A percentile compares a stretch with the other conserved stretches of the same genome.
Conservation (phyloP, 2,797 vertebrate species). For the Anniella stebbinsi region DNA sequence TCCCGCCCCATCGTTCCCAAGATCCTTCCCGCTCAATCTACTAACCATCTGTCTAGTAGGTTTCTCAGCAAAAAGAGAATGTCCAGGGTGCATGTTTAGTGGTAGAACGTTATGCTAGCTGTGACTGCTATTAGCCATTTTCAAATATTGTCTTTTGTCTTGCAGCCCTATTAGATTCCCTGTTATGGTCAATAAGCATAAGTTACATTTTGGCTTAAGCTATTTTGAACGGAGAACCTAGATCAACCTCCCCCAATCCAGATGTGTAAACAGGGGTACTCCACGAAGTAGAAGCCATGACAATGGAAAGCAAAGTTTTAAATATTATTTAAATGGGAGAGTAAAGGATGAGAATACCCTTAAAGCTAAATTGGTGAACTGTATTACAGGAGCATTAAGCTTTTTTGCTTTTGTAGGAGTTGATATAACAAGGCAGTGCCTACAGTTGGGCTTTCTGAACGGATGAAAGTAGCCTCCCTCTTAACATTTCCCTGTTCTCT, state of each 20-base stretch:
- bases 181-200: not conserved
- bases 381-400: not conserved
- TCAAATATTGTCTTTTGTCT: not conserved
- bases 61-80: conserved; percentile 21
- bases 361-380: not conserved
- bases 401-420: not conserved
- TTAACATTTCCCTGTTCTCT: conserved; percentile 12
- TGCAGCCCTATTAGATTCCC: too few relatives aligned
- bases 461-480: not conserved
- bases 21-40: conserved; percentile 80
- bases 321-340: not conserved
- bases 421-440: not conserved
- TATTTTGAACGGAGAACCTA: not conserved
- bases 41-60: conserved; percentile 91
- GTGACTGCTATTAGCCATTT: not conserved
- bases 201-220: not conserved
- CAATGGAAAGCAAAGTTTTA: not conserved
- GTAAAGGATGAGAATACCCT: not conserved
- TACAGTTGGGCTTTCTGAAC: not conserved
- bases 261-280: not conserved
- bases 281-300: not conserved
- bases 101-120: not conserved
- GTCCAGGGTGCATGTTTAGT: not conserved
- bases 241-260: not conserved
- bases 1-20: conserved; percentile 89